Percentiles rank a stretch among this genome's conserved stretches.
Conservation (phyloP, 2,113 vertebrate genomes). For the Sander vitreus region DNA sequence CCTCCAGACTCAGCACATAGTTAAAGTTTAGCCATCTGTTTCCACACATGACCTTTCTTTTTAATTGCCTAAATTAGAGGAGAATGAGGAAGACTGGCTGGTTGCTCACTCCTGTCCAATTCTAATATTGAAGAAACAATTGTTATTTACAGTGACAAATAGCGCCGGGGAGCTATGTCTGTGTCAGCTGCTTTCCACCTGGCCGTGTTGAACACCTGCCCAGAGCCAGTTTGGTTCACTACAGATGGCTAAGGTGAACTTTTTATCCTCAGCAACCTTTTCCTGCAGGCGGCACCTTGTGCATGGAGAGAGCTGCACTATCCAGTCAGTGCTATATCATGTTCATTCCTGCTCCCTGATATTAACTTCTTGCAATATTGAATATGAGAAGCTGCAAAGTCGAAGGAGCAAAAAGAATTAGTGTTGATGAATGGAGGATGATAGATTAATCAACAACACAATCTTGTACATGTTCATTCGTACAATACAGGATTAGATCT, state of each 20-base stretch:
- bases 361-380: conserved; percentile 42
- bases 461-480: conserved; percentile 12
- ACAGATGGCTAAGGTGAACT: conserved; percentile 75
- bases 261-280: conserved; percentile 56
- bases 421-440: conserved; percentile 45
- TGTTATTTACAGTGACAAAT: conserved; percentile 80
- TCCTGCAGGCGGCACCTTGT: conserved; percentile 37
- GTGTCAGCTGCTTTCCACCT: conserved; percentile 83
- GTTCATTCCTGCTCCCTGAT: conserved; percentile 25
- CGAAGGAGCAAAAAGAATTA: conserved; percentile 37
- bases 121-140: conserved; percentile 74
- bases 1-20: conserved; percentile 60
- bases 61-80: conserved; percentile 80
- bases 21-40: conserved; percentile 78
- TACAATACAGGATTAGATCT: conserved; percentile 23
- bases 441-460: conserved; percentile 49
- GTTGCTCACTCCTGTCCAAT: conserved; percentile 70
- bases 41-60: conserved; percentile 82
- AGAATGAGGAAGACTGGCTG: conserved; percentile 72
- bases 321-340: conserved; percentile 13
- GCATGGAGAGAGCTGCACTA: neutral
- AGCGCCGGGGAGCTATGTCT: conserved; percentile 43
- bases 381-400: conserved; percentile 36
- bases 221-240: conserved; percentile 75
- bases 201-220: conserved; percentile 79